phyloP scores from a whole-genome alignment of 1,140 invertebrate genomes.

The Hermatobates lingyangjiaoensis region DNA sequence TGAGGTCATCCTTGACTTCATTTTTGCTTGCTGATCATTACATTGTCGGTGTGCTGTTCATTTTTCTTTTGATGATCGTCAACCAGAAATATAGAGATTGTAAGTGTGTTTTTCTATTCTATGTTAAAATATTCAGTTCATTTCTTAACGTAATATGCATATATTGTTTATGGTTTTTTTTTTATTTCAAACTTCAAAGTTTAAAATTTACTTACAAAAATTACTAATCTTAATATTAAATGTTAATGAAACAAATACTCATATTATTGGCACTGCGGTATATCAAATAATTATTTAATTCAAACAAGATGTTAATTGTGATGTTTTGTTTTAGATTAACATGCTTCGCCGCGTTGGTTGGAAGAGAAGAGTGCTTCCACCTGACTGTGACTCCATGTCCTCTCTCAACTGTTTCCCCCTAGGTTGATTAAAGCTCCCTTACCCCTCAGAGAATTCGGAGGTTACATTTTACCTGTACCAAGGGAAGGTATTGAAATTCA shows the following conservation, averaged over 20 bases:
- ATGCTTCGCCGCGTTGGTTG: constrained; percentile 34
- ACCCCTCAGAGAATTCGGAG: constrained; percentile 29
- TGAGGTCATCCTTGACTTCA: too few species aligned
- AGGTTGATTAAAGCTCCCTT: constrained; percentile 30
- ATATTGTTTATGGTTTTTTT: too few species aligned
- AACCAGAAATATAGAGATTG: too few species aligned
- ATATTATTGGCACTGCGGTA: not conserved
- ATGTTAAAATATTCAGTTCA: too few species aligned
- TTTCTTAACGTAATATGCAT: too few species aligned
- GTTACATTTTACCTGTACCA: constrained; percentile 30
- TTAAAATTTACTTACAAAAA: too few species aligned
- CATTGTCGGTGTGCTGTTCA: too few species aligned
- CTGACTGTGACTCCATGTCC: constrained; percentile 31
- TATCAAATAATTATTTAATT: not conserved
- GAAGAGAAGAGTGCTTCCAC: constrained; percentile 32
- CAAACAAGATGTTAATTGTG: not conserved
- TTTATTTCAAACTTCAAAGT: too few species aligned
- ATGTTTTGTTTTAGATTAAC: constrained; percentile 20
- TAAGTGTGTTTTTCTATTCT: too few species aligned
- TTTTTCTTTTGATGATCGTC: too few species aligned
- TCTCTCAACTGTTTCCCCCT: constrained; percentile 36
- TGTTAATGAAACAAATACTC: not conserved
- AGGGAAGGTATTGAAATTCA: constrained; percentile 37
- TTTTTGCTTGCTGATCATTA: too few species aligned
- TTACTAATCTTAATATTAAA: too few species aligned